A percentile compares a stretch with the other conserved stretches of the same genome.
phyloP scores from a whole-genome alignment of 23 tunicate genomes.

The Halocynthia aurantium region DNA sequence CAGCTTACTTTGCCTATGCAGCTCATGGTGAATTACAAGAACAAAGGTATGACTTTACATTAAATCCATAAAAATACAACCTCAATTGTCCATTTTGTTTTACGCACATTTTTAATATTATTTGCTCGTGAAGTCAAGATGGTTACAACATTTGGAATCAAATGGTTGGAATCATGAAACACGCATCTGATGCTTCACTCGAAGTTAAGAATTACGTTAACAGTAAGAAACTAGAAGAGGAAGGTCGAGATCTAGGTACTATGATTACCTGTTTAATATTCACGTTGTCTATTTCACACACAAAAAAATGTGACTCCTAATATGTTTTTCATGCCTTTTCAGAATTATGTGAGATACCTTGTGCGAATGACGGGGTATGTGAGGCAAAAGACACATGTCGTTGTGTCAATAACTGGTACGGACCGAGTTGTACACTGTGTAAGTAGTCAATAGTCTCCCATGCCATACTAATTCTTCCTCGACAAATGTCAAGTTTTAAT shows the following conservation, averaged over 20 bases:
- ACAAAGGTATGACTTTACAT: too few species aligned
- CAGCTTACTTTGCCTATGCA: too few species aligned
- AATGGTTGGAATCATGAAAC: constrained; percentile 4
- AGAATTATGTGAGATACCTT: constrained; percentile 38
- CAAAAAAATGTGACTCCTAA: not conserved
- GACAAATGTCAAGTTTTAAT: not conserved
- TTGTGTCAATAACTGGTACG: constrained; percentile 43
- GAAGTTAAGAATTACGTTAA: not conserved
- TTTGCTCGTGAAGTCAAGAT: not conserved
- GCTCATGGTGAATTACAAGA: too few species aligned
- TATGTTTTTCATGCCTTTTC: not conserved
- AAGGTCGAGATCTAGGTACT: not conserved
- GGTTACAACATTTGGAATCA: constrained; percentile 1
- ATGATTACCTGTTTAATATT: too few species aligned
- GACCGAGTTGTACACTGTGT: constrained; percentile 43
- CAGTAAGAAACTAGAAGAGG: not conserved
- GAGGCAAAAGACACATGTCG: constrained; percentile 28
- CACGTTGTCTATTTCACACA: not conserved
- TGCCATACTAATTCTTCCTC: not conserved
- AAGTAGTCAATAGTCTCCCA: not conserved
- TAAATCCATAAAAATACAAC: too few species aligned
- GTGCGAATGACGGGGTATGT: constrained; percentile 48
- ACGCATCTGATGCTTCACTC: not conserved
- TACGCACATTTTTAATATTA: too few species aligned
- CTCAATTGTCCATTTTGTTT: too few species aligned